Conservation (phyloP, 1,140 invertebrate species). For the Drosophila leontia region DNA sequence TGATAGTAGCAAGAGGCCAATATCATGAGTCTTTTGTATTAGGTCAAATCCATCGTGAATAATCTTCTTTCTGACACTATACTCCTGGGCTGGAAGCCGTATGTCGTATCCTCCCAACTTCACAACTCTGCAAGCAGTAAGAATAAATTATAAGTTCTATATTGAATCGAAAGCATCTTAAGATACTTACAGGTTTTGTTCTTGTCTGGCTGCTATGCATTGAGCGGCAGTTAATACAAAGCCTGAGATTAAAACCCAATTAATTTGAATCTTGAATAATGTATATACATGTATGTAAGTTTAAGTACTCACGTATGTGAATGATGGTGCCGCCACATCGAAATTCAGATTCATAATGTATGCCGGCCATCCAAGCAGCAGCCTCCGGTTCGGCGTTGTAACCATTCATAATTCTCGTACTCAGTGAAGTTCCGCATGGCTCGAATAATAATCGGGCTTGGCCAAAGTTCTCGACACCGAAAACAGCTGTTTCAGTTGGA, state of each 20-base stretch:
- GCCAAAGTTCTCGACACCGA: no score
- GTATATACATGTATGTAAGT: neutral
- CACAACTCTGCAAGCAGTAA: neutral
- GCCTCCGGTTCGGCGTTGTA: neutral
- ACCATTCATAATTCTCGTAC: neutral
- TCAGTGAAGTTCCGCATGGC: neutral
- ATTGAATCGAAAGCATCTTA: no score
- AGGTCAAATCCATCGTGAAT: neutral
- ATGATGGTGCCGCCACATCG: conserved; percentile 2
- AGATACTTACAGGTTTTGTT: neutral
- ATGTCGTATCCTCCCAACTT: neutral
- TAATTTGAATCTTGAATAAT: neutral
- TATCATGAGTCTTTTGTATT: neutral
- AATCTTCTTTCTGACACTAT: neutral
- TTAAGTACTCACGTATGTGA: conserved; percentile 1
- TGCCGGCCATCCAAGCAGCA: conserved; percentile 2
- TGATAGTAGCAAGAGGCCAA: neutral
- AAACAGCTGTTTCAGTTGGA: no score
- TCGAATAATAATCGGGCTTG: neutral
- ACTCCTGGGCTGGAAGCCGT: neutral
- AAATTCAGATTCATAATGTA: no score
- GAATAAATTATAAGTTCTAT: no score
- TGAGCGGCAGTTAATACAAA: conserved; percentile 8
- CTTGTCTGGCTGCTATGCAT: neutral
- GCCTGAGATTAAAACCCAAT: neutral